phyloP scores from a whole-genome alignment of 2,888 invertebrate species.

The Zonitis immaculata region DNA sequence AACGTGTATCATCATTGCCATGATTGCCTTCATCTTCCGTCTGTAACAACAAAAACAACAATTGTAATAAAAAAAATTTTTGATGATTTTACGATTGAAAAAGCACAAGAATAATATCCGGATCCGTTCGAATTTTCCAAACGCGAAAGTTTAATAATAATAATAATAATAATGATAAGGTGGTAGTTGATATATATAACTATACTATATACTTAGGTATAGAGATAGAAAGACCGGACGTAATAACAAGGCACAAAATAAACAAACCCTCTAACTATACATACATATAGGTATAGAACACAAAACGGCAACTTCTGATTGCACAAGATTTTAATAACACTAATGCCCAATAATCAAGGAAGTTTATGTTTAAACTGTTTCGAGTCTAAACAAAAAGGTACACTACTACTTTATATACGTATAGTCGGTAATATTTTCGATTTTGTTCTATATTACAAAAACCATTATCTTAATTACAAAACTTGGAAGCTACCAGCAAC shows the following conservation, averaged over 20 bases:
- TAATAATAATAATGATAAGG: too few species aligned
- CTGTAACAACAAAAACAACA: conserved; percentile 54
- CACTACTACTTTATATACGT: too few species aligned
- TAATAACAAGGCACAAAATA: conserved; percentile 32
- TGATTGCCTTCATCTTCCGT: conserved; percentile 98
- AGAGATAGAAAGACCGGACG: conserved; percentile 37
- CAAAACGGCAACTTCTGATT: conserved; percentile 6
- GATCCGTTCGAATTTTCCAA: too few species aligned
- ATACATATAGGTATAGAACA: too few species aligned
- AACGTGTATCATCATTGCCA: conserved; percentile 96
- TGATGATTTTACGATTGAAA: conserved; percentile 35
- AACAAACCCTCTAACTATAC: too few species aligned
- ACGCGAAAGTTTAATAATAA: conserved; percentile 31
- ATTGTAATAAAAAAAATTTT: conserved; percentile 1
- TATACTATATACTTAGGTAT: too few species aligned
- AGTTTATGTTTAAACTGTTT: not conserved
- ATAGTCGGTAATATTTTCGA: too few species aligned
- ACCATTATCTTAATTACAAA: not conserved
- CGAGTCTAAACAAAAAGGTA: too few species aligned
- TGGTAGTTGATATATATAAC: too few species aligned
- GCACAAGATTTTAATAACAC: conserved; percentile 17
- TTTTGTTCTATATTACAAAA: not conserved
- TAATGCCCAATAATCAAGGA: conserved; percentile 3
- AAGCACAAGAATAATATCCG: conserved; percentile 36
- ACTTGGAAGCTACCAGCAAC: too few species aligned